Conservation (phyloP, 1,140 invertebrate species). For the Laodelphax striatellus region DNA sequence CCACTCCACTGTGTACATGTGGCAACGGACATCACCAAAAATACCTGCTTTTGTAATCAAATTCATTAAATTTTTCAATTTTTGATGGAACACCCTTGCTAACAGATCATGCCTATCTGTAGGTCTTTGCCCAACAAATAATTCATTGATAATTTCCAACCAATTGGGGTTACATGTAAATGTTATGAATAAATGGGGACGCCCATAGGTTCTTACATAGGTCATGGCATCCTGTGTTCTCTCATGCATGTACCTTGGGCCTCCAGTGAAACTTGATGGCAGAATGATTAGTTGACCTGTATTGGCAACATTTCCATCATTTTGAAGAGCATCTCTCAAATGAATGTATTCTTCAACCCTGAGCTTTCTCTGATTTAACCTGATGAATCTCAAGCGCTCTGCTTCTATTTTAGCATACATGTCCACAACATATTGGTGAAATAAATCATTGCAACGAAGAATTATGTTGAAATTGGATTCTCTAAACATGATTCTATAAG, state of each 20-base stretch:
- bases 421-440: conserved; percentile 34
- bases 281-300: conserved; percentile 21
- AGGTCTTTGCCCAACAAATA: conserved; percentile 23
- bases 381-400: conserved; percentile 30
- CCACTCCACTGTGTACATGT: conserved; percentile 38
- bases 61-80: conserved; percentile 12
- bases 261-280: conserved; percentile 30
- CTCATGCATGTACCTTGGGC: conserved; percentile 35
- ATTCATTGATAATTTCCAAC: conserved; percentile 28
- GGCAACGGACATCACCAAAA: conserved; percentile 28
- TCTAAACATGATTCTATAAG: conserved; percentile 26
- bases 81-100: conserved; percentile 16
- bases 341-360: conserved; percentile 35
- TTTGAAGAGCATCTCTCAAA: conserved; percentile 28
- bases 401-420: conserved; percentile 39
- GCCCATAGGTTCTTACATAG: conserved; percentile 35
- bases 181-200: conserved; percentile 34
- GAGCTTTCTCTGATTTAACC: conserved; percentile 35
- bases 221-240: conserved; percentile 36
- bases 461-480: conserved; percentile 22
- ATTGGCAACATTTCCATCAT: conserved; percentile 11
- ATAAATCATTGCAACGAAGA: conserved; percentile 25
- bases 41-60: conserved; percentile 21
- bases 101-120: conserved; percentile 16
- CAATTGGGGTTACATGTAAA: conserved; percentile 38